Base-by-base conservation (phyloP, 1,140 invertebrate species). In the Neodiprion pinetum region DNA sequence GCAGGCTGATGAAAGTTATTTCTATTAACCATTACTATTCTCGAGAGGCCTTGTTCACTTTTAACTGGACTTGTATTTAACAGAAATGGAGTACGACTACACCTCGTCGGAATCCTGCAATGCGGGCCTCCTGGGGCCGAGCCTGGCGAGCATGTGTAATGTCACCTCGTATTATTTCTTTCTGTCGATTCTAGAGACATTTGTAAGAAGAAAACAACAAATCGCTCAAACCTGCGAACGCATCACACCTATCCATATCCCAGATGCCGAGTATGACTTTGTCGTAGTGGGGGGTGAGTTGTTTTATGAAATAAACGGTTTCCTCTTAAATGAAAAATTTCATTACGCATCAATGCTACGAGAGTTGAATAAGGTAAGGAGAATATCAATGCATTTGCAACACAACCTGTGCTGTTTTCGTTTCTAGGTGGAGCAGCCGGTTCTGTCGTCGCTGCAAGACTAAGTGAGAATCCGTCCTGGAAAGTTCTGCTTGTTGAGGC, bases 281-380 rank as follows among this genome's bases (percentile, higher is more conserved):
- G 93, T 95, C 76, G 91, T 95, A n/a, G 92, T 97, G 67, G 96
- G 96, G 7, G 94, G 91, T 72, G 92, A 92, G 91, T 8, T 14
- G 11, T 61, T 61, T 17, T 61, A 1, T 40, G 5, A 40, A 40
- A 40, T 40, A 40, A 40, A 40, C 28, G 5, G 1, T 40, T 40
- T 40, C 4, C 5, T 3, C 28, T 40, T 40, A 40, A 40, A 40
- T 0, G 28, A 40, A 5, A 40, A 5, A 5, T 40, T 4, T 40
- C 28, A 40, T 3, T 40, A 40, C 28, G 28, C 28, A 40, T 40
- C 28, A 5, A 40, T 40, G 5, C 28, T 40, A 40, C 28, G 28
- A 1, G 28, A 40, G 28, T 40, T 40, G 28, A 40, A 40, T 40
- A 40, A 40, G 28, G 2, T 40, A 5, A 3, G 28, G 5, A 40